Conservation (phyloP, 2,113 vertebrate species). For the Typhlomys cinereus region DNA sequence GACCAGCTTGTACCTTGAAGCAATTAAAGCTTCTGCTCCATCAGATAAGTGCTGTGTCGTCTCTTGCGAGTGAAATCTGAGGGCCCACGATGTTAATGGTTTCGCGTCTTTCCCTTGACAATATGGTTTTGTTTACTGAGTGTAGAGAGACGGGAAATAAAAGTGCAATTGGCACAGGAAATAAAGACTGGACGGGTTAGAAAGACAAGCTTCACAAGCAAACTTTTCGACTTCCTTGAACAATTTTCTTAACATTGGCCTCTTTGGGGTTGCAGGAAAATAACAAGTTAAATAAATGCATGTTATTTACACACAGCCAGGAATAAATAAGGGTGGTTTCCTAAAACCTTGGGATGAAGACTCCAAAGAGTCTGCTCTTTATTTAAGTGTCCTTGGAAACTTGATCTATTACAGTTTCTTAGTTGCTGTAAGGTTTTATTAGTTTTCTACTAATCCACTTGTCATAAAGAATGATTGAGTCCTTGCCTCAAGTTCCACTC, state of each 20-base stretch:
- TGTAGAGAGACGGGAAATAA: conserved; percentile 79
- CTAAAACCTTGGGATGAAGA: background rate
- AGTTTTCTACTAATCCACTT: conserved; percentile 66
- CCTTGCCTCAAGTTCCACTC: conserved; percentile 50
- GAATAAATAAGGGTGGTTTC: background rate
- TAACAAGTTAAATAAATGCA: conserved; percentile 1
- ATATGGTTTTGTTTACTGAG: conserved; percentile 78
- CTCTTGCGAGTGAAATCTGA: conserved; percentile 80
- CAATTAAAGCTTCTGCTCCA: conserved; percentile 83
- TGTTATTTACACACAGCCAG: conserved; percentile 19
- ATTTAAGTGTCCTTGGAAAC: conserved; percentile 32
- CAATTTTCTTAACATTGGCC: conserved; percentile 24
- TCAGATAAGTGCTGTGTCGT: conserved; percentile 86
- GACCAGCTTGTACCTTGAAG: conserved; percentile 52
- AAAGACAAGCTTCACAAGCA: conserved; percentile 61
- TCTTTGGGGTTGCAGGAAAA: background rate
- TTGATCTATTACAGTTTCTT: conserved; percentile 53
- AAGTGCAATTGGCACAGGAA: conserved; percentile 79
- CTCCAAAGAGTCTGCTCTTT: conserved; percentile 22
- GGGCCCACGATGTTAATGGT: conserved; percentile 84
- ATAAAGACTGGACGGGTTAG: conserved; percentile 54
- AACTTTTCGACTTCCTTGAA: conserved; percentile 48
- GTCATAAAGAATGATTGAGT: conserved; percentile 38
- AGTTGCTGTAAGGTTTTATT: conserved; percentile 56
- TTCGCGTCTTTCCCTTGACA: conserved; percentile 84